Conservation (phyloP, 2,888 invertebrate genomes). For the Crioceris asparagi region DNA sequence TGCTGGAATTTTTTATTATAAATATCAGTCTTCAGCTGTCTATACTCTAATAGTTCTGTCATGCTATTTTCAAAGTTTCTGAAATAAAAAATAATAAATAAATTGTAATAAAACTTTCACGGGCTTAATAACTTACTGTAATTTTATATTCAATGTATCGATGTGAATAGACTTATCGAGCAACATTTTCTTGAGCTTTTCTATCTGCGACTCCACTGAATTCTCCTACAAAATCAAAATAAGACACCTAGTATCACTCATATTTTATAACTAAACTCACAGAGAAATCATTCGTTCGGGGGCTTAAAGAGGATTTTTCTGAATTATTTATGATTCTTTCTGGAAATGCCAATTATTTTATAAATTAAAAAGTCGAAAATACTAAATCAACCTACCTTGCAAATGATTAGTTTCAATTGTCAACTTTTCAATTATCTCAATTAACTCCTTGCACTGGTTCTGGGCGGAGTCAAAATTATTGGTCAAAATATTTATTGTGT, state of each 20-base stretch:
- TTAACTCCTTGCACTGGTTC: conserved; percentile 27
- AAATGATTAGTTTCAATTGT: conserved; percentile 28
- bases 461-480: conserved; percentile 26
- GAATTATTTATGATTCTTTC: no score
- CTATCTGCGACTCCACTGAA: conserved; percentile 14
- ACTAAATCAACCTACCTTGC: conserved; percentile 24
- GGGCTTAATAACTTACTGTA: conserved; percentile 19
- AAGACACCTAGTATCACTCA: no score
- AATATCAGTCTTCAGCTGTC: conserved; percentile 22
- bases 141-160: conserved; percentile 23
- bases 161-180: conserved; percentile 28
- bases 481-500: conserved; percentile 19
- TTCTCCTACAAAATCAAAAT: neutral
- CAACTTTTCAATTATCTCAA: conserved; percentile 24
- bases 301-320: no score
- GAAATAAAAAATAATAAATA: conserved; percentile 6
- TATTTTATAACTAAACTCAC: no score
- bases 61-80: conserved; percentile 25
- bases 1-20: conserved; percentile 23
- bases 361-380: no score
- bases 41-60: conserved; percentile 26
- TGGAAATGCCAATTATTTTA: no score
- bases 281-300: no score
- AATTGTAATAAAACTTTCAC: neutral
- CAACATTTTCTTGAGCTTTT: conserved; percentile 27